These are phyloP conservation scores for Drosophila quadrilineata DNA, from an alignment of 1,140 invertebrate genomes.

Conservation along the genomic window DNA sequence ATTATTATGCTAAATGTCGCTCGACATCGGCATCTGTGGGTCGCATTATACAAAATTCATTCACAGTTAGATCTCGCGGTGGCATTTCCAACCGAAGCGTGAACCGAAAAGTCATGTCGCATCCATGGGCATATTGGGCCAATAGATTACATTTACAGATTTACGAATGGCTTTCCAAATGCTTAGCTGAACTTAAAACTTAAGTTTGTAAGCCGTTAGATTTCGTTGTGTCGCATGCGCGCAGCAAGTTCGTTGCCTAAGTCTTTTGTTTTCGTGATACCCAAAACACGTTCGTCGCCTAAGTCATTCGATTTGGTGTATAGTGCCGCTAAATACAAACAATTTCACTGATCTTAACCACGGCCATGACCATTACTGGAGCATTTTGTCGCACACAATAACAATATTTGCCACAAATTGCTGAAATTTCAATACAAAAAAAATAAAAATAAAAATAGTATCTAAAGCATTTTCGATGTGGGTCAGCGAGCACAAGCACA, in stretches of 20 bases:
- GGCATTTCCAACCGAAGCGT: slow-evolving; percentile 36
- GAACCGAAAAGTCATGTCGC: slow-evolving; percentile 57
- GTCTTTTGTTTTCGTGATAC: slow-evolving; percentile 52
- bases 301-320: slow-evolving; percentile 57
- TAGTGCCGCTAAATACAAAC: slow-evolving; percentile 21
- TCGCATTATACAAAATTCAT: slow-evolving; percentile 56
- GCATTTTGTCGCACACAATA: slow-evolving; percentile 56
- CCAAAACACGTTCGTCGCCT: slow-evolving; percentile 41
- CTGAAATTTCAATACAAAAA: slow-evolving; percentile 71
- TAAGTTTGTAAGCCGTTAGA: no score
- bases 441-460: no score
- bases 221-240: slow-evolving; percentile 19
- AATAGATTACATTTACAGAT: slow-evolving; percentile 61
- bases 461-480: slow-evolving; percentile 51
- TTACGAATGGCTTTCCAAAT: slow-evolving; percentile 57
- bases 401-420: slow-evolving; percentile 48
- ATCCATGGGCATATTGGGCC: slow-evolving; percentile 25
- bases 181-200: slow-evolving; percentile 39
- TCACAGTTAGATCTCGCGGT: slow-evolving; percentile 62
- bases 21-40: slow-evolving; percentile 28
- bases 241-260: slow-evolving; percentile 50
- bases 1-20: slow-evolving; percentile 55
- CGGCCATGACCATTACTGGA: slow-evolving; percentile 61
- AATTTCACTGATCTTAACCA: slow-evolving; percentile 58
- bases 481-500: slow-evolving; percentile 51